A percentile compares a stretch with the other conserved stretches of the same genome.
These are phyloP conservation scores for Pseudopodoces humilis DNA, from an alignment of 2,113 vertebrate genomes.

Conservation along the genomic window DNA sequence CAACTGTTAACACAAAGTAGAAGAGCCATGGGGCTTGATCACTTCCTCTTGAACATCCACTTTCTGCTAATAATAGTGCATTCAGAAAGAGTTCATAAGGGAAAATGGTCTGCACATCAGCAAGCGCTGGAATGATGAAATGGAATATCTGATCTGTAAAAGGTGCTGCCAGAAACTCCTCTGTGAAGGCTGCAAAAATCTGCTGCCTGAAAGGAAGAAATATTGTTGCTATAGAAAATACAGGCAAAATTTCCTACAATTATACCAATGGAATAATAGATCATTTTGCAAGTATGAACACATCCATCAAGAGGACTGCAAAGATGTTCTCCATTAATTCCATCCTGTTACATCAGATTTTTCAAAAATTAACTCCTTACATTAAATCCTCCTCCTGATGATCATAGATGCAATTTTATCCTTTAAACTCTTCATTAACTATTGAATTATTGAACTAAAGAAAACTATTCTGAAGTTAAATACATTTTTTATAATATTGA, in stretches of 20 bases:
- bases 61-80: slow-evolving; percentile 80
- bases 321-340: not conserved
- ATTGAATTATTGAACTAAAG: too few species aligned
- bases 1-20: slow-evolving; percentile 91
- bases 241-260: not conserved
- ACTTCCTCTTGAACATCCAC: slow-evolving; percentile 51
- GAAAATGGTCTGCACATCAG: slow-evolving; percentile 83
- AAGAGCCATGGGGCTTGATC: slow-evolving; percentile 89
- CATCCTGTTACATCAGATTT: not conserved
- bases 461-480: not conserved
- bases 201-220: slow-evolving; percentile 81
- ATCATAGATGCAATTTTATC: not conserved
- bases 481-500: not conserved
- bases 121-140: slow-evolving; percentile 91
- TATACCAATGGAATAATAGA: not conserved
- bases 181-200: slow-evolving; percentile 91
- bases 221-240: not conserved
- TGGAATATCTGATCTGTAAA: slow-evolving; percentile 96
- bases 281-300: not conserved
- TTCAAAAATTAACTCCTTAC: not conserved
- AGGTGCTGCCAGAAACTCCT: slow-evolving; percentile 91
- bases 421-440: not conserved
- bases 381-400: not conserved
- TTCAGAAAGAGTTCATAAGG: slow-evolving; percentile 92
- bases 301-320: not conserved